Base-by-base conservation (phyloP, 2,113 vertebrate species). In the Periophthalmus modestus region DNA sequence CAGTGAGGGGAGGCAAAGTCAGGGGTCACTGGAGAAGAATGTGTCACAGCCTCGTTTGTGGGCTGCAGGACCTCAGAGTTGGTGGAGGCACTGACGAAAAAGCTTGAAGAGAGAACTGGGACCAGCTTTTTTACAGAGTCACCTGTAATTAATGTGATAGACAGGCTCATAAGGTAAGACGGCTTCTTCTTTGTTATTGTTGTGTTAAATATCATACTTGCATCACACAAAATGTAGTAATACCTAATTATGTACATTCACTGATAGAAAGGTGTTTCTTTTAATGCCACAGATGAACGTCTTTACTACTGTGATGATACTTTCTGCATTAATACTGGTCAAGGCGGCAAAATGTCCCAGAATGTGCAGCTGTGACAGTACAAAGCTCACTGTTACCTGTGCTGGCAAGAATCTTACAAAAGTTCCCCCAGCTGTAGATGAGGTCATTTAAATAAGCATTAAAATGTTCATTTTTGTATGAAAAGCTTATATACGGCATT, bases 321-420 rank as follows among this genome's bases (percentile, higher is more conserved):
- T 91, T 75, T 57, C 85, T 54, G 7, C 75, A 50, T 68, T 75
- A 54, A 54, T 13, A 7, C 10, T 39, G 0, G 11, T 23, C 4
- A 70, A 82, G 43, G 78, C 83, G 0, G 34, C 88, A 24, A 93
- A 76, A 81, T 99, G 97, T 81, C 96, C 96, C 0, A 61, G 18
- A 57, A 57, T 86, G 47, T 98, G 97, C 11, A 11, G 93, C 78
- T 98, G 97, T 0, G 95, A 99, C 88, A 89, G 89, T 75, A 75
- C 94, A 82, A 92, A 79, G 16, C 79, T 94, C 28, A 91, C 92
- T 0, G 93, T 96, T 0, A 66, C 89, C 69, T 98, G 97, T 77
- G 72, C 92, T n/a, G 83, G 93, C 1, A 95, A 95, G 89, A 97
- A 95, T 84, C 82, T 98, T 15, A 95, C 83, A 0, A 85, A 92